phyloP scores from a whole-genome alignment of 2,113 vertebrate species.

The Mirza zaza region DNA sequence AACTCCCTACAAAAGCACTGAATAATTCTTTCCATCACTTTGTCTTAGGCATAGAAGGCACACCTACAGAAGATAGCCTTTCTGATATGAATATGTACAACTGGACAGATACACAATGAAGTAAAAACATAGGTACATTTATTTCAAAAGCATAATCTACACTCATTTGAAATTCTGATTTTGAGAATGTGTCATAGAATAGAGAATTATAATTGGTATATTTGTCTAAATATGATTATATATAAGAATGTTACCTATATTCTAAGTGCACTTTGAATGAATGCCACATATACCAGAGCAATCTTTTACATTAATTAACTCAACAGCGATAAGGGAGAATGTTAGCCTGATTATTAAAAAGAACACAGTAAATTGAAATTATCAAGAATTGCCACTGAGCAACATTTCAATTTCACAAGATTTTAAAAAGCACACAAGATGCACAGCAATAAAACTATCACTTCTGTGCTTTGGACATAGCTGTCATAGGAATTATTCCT shows the following conservation, averaged over 20 bases:
- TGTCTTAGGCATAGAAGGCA: background rate
- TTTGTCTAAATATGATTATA: background rate
- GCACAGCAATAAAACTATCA: background rate
- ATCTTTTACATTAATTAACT: background rate
- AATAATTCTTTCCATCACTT: background rate
- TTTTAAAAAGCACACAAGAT: background rate
- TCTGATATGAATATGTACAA: background rate
- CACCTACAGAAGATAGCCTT: background rate
- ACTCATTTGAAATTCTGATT: background rate
- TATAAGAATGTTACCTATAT: background rate
- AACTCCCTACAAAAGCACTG: fast-evolving
- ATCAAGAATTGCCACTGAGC: background rate
- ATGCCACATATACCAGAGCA: background rate
- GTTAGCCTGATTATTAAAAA: background rate
- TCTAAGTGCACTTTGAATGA: background rate
- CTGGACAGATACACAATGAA: background rate
- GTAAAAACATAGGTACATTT: background rate
- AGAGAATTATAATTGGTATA: background rate
- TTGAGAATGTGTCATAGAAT: background rate
- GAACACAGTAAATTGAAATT: background rate
- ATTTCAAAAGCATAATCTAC: background rate
- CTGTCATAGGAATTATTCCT: background rate
- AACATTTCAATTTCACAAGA: slow-evolving; percentile 33
- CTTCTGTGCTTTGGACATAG: background rate
- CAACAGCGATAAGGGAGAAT: background rate